Conservation (phyloP, 2,797 vertebrate species). For the Neostethus bicornis region DNA sequence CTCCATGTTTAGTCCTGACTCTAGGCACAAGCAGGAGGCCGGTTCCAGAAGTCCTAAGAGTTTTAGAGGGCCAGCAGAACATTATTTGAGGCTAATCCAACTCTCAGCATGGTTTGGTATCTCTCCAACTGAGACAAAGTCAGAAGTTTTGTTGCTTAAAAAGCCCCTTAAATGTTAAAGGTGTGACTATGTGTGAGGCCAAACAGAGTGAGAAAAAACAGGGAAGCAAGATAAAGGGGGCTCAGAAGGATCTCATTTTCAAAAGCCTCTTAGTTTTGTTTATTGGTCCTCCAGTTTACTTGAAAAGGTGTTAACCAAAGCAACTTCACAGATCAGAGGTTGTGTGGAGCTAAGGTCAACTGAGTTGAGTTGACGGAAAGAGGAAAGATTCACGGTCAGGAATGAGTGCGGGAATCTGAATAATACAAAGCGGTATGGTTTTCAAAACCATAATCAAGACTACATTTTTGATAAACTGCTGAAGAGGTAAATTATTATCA, state of each 20-base stretch:
- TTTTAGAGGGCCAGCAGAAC: slow-evolving; percentile 50
- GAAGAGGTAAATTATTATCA: slow-evolving; percentile 65
- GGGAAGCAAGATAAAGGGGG: slow-evolving; percentile 13
- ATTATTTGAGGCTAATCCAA: slow-evolving; percentile 42
- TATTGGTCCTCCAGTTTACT: slow-evolving; percentile 53
- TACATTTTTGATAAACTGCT: slow-evolving; percentile 48
- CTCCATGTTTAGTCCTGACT: no score
- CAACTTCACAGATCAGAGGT: slow-evolving; percentile 53
- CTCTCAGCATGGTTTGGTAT: slow-evolving; percentile 37
- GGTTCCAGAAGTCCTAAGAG: no score
- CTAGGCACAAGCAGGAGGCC: no score
- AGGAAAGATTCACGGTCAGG: slow-evolving; percentile 4
- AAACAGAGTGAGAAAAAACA: slow-evolving; percentile 31
- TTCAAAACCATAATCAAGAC: slow-evolving; percentile 33
- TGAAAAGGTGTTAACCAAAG: slow-evolving; percentile 68
- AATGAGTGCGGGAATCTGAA: slow-evolving; percentile 20
- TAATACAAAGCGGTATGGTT: slow-evolving; percentile 30
- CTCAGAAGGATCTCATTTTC: slow-evolving; percentile 42
- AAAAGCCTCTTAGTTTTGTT: slow-evolving; percentile 58
- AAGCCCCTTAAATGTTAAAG: slow-evolving; percentile 56
- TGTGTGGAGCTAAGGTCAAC: slow-evolving; percentile 48
- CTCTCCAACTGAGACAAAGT: slow-evolving; percentile 52
- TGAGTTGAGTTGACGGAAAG: slow-evolving; percentile 16
- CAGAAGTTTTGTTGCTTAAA: slow-evolving; percentile 66
- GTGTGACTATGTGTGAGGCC: slow-evolving; percentile 25